A percentile compares a stretch with the other conserved stretches of the same genome.
These are phyloP conservation scores for Poecilia gillii DNA, from an alignment of 2,797 vertebrate genomes.

Conservation along the genomic window DNA sequence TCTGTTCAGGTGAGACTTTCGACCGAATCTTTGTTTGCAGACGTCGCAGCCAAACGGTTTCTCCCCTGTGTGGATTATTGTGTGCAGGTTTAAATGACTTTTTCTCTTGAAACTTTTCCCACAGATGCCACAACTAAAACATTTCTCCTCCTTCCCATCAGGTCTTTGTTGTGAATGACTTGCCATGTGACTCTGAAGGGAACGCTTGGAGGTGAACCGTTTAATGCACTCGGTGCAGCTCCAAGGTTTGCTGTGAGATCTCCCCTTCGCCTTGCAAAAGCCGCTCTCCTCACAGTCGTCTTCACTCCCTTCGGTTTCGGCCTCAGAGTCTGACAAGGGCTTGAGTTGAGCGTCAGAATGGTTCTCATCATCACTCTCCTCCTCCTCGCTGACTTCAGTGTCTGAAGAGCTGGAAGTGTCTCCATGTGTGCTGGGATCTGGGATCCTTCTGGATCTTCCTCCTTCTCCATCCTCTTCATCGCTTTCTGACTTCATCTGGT, in stretches of 20 bases:
- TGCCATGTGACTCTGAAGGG: conserved; percentile 6
- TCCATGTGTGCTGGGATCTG: not conserved
- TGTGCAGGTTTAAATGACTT: not conserved
- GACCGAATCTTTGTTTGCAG: not conserved
- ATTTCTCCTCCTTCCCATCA: not conserved
- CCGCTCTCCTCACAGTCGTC: not conserved
- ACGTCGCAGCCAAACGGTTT: not conserved
- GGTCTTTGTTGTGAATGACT: not conserved
- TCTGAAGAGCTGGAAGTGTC: not conserved
- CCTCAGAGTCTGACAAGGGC: not conserved
- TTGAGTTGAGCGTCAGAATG: not conserved
- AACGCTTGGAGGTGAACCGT: not conserved
- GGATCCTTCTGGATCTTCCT: not conserved
- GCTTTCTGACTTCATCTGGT: not conserved
- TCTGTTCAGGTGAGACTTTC: conserved; percentile 1
- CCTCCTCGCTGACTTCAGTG: not conserved
- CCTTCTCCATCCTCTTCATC: not conserved
- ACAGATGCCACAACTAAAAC: not conserved
- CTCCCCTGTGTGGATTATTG: not conserved
- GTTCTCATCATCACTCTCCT: not conserved
- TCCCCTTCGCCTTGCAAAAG: not conserved
- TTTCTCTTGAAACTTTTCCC: conserved; percentile 1
- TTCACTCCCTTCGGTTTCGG: not conserved
- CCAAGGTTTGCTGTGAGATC: not conserved
- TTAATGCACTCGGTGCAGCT: not conserved